phyloP scores from a whole-genome alignment of 2,113 vertebrate genomes.

The Saccopteryx leptura region DNA sequence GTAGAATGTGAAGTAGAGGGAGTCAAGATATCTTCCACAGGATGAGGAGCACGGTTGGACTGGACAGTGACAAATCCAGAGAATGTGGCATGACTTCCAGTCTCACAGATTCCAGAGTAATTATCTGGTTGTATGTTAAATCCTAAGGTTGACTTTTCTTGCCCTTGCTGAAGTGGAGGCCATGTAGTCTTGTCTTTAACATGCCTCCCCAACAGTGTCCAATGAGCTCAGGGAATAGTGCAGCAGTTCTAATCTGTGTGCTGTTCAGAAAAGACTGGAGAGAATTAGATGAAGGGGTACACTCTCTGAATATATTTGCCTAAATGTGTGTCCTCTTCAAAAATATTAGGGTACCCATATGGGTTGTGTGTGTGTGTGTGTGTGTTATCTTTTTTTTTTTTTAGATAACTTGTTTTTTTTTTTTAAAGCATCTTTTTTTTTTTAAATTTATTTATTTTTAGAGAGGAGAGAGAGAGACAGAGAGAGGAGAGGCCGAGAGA shows the following conservation, averaged over 20 bases:
- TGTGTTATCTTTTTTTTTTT: no score
- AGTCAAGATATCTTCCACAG: not conserved
- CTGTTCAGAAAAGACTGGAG: not conserved
- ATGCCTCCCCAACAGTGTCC: not conserved
- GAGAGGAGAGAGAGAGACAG: no score
- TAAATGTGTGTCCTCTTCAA: not conserved
- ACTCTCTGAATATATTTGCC: not conserved
- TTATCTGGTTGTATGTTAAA: not conserved
- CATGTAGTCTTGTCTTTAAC: not conserved
- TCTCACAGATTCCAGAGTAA: not conserved
- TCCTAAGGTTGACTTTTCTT: not conserved
- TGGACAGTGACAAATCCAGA: not conserved
- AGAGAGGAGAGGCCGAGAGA: no score
- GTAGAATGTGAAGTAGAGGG: not conserved
- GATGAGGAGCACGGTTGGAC: not conserved
- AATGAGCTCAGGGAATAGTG: accelerated
- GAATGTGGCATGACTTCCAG: not conserved
- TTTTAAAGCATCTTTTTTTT: no score
- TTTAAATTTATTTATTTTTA: no score
- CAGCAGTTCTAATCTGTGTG: not conserved
- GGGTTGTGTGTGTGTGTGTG: no score
- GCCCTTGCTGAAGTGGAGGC: not conserved
- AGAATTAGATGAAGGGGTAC: not conserved
- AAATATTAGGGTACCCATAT: not conserved
- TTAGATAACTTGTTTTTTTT: no score